Conservation (phyloP, 2,888 invertebrate genomes). For the Plebejus argus region DNA sequence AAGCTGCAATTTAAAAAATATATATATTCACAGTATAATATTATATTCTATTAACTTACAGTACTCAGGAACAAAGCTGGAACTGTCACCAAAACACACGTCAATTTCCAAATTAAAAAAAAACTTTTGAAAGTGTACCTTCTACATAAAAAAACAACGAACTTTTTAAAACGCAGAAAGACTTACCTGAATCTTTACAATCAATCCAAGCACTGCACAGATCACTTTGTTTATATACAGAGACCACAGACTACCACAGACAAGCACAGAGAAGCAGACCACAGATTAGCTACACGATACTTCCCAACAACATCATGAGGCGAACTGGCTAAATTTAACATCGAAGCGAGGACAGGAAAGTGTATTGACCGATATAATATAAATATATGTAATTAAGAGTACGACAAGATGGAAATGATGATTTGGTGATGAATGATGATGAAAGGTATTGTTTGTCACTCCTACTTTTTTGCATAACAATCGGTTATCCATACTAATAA, state of each 20-base stretch:
- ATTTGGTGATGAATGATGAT: background rate
- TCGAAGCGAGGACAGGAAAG: conserved; percentile 45
- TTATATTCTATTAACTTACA: background rate
- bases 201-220: conserved; percentile 13
- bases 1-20: too few species aligned
- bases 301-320: conserved; percentile 66
- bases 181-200: conserved; percentile 8
- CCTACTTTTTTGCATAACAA: background rate
- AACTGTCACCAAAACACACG: background rate
- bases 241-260: conserved; percentile 6
- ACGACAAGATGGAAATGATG: background rate
- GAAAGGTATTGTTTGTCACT: background rate
- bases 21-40: background rate
- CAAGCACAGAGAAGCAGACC: background rate
- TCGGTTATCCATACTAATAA: background rate
- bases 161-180: background rate
- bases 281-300: conserved; percentile 39
- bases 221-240: conserved; percentile 26
- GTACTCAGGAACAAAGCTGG: background rate
- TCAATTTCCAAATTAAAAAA: background rate
- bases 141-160: background rate
- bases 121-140: too few species aligned
- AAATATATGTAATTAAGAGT: conserved; percentile 24
- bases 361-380: conserved; percentile 40
- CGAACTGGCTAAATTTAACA: conserved; percentile 75